A percentile compares a stretch with the other conserved stretches of the same genome.
These are phyloP conservation scores for Riparia riparia DNA, from an alignment of 2,113 vertebrate species.

Conservation along the genomic window DNA sequence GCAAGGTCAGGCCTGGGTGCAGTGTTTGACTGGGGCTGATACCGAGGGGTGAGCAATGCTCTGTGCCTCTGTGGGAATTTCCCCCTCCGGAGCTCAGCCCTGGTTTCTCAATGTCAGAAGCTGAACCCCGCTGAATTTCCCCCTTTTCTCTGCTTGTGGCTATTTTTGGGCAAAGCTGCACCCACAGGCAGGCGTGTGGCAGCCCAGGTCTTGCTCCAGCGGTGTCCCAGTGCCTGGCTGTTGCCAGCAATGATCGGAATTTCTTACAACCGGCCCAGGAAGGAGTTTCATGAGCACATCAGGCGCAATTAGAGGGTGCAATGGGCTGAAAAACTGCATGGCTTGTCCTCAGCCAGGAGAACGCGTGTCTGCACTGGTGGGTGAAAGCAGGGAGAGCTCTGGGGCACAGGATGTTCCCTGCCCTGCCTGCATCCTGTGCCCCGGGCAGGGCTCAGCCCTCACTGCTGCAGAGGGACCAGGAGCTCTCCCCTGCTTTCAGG, in stretches of 20 bases:
- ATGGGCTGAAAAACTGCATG: neutral
- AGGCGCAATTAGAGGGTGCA: neutral
- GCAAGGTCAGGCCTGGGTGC: neutral
- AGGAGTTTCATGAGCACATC: neutral
- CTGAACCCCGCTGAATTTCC: neutral
- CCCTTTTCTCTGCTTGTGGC: neutral
- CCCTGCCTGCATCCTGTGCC: neutral
- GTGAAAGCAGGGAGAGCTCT: neutral
- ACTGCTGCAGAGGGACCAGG: accelerated
- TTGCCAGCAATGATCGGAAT: accelerated
- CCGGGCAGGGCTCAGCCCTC: neutral
- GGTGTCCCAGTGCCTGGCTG: neutral
- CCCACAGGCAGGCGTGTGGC: neutral
- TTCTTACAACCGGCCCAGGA: neutral
- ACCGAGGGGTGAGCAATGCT: neutral
- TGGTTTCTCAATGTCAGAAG: accelerated
- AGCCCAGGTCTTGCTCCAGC: neutral
- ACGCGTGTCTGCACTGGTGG: neutral
- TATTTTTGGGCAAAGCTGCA: neutral
- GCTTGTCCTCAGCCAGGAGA: neutral
- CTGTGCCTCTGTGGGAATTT: neutral
- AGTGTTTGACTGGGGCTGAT: neutral
- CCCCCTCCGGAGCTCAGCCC: neutral
- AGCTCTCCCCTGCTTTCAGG: neutral
- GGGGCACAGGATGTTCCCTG: neutral